Evolutionary conservation across 2,888 invertebrate species (phyloP).

Genomic region (Ryuthela nishihirai): DNA sequence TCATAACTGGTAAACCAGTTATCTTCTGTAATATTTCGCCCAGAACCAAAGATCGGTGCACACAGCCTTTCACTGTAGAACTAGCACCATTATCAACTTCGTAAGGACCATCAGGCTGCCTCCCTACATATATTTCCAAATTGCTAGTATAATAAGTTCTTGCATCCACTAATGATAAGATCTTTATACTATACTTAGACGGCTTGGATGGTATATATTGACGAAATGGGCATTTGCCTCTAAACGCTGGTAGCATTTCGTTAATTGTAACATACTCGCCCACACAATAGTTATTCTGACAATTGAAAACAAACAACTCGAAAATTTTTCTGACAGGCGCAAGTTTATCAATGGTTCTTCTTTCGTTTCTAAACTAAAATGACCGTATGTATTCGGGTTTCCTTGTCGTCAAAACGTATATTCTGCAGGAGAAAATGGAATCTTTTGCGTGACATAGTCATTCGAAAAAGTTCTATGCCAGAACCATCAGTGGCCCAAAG

Average conservation of each 20-base stretch:
- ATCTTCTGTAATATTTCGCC: slow-evolving; percentile 6
- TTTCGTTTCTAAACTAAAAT: neutral
- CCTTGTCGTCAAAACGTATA: too few relatives aligned
- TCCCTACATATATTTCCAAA: slow-evolving; percentile 6
- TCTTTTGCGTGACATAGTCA: too few relatives aligned
- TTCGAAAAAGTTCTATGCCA: too few relatives aligned
- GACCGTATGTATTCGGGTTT: too few relatives aligned
- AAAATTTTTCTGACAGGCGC: slow-evolving; percentile 11
- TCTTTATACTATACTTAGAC: slow-evolving; percentile 49
- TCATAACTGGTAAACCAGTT: slow-evolving; percentile 2
- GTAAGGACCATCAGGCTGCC: slow-evolving; percentile 4
- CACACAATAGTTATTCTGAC: slow-evolving; percentile 38
- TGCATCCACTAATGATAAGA: slow-evolving; percentile 47
- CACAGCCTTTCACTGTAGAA: neutral
- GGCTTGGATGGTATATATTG: slow-evolving; percentile 46
- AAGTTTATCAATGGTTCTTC: slow-evolving; percentile 5
- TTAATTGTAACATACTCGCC: slow-evolving; percentile 44
- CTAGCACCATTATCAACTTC: neutral
- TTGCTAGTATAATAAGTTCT: slow-evolving; percentile 5
- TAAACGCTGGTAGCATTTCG: slow-evolving; percentile 44
- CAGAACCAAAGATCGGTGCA: neutral
- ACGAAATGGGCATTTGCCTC: slow-evolving; percentile 43
- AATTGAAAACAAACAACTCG: slow-evolving; percentile 41
- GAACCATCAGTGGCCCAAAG: too few relatives aligned
- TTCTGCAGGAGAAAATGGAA: too few relatives aligned